These are phyloP conservation scores for Raja brachyura DNA, from an alignment of 2,113 vertebrate species.

Conservation along the genomic window DNA sequence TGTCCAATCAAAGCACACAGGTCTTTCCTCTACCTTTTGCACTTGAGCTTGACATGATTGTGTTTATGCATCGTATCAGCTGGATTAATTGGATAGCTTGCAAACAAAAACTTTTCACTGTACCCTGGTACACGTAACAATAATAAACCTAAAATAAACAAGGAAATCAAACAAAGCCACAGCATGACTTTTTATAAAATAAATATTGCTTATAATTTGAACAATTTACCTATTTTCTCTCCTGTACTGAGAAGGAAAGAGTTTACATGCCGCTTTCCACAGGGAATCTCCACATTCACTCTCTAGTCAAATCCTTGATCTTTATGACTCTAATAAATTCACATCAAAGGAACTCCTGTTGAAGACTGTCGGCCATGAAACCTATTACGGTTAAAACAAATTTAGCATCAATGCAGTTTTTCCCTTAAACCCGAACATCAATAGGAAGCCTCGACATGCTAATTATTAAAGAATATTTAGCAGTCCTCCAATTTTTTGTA, in stretches of 20 bases:
- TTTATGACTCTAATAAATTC: conserved; percentile 32
- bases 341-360: conserved; percentile 29
- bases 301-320: conserved; percentile 29
- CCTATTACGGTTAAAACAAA: conserved; percentile 30
- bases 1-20: not conserved
- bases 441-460: not conserved
- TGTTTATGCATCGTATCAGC: too few relatives aligned
- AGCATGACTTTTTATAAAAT: not conserved
- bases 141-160: too few relatives aligned
- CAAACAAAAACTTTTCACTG: too few relatives aligned
- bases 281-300: conserved; percentile 23
- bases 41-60: too few relatives aligned
- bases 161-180: not conserved
- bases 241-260: not conserved
- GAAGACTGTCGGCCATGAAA: not conserved
- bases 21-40: too few relatives aligned
- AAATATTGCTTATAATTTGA: not conserved
- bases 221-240: not conserved
- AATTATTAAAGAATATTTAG: not conserved
- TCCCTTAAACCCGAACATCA: conserved; percentile 25
- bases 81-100: too few relatives aligned
- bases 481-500: not conserved
- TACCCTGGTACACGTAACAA: too few relatives aligned
- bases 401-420: not conserved
- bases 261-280: not conserved